Conservation (phyloP, 2,113 vertebrate genomes). For the Charadrius vociferus region DNA sequence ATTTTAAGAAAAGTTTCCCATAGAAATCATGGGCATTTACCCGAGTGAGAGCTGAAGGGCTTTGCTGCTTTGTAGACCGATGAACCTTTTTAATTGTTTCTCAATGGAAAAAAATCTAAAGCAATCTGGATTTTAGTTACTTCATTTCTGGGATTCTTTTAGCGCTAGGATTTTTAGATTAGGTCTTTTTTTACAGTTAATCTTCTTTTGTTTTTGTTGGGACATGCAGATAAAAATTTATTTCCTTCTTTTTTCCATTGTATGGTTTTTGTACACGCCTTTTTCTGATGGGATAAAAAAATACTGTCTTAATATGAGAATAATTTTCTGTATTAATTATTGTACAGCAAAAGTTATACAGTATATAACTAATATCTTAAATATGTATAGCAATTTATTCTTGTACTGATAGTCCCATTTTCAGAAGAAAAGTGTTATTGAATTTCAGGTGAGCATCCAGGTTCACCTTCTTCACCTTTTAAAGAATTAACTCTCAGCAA, state of each 20-base stretch:
- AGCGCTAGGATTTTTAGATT: background rate
- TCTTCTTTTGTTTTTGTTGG: background rate
- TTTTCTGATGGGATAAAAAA: background rate
- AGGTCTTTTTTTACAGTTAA: background rate
- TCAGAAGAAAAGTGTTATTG: background rate
- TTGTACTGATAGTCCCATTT: background rate
- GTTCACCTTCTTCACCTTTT: background rate
- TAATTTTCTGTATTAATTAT: background rate
- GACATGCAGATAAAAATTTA: background rate
- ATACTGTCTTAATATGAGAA: background rate
- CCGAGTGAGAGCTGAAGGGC: background rate
- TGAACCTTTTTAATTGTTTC: background rate
- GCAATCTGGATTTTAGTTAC: background rate
- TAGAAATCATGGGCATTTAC: background rate
- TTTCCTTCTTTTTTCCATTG: background rate
- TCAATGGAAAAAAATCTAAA: background rate
- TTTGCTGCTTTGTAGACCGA: background rate
- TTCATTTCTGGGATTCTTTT: background rate
- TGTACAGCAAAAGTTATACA: background rate
- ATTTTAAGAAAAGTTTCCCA: background rate
- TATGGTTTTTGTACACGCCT: background rate
- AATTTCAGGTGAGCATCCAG: background rate
- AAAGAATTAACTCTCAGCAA: background rate
- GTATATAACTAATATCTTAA: background rate
- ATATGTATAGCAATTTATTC: background rate